A percentile compares a stretch with the other conserved stretches of the same genome.
These are phyloP conservation scores for Heliconius hermathena DNA, from an alignment of 1,140 invertebrate genomes.

Conservation along the genomic window DNA sequence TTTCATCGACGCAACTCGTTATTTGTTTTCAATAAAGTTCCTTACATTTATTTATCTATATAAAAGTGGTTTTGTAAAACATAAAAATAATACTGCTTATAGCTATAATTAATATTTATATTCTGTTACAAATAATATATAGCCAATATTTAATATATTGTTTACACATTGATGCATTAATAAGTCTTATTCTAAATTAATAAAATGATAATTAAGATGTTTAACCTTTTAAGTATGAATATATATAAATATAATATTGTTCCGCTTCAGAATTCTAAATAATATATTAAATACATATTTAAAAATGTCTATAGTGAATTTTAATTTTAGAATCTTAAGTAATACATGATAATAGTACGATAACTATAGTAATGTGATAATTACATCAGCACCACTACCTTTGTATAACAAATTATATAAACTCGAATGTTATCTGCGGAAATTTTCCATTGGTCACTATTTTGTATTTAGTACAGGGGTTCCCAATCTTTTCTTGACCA, in stretches of 20 bases:
- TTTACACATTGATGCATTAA: too few species aligned
- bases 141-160: too few species aligned
- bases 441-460: neutral
- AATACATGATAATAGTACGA: neutral
- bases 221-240: too few species aligned
- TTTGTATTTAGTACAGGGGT: neutral
- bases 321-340: neutral
- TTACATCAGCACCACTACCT: neutral
- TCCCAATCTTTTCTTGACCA: too few species aligned
- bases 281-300: neutral
- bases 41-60: slow-evolving; percentile 40
- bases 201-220: too few species aligned
- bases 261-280: neutral
- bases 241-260: too few species aligned
- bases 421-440: neutral
- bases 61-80: too few species aligned
- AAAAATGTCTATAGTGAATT: neutral
- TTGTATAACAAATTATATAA: neutral
- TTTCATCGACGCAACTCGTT: slow-evolving; percentile 59
- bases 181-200: too few species aligned
- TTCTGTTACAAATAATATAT: too few species aligned
- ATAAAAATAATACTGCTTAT: too few species aligned
- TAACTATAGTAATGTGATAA: neutral
- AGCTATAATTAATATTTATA: too few species aligned
- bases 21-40: slow-evolving; percentile 58